Evolutionary conservation across 2,113 vertebrate genomes (phyloP).

Genomic region (Salvator merianae): DNA sequence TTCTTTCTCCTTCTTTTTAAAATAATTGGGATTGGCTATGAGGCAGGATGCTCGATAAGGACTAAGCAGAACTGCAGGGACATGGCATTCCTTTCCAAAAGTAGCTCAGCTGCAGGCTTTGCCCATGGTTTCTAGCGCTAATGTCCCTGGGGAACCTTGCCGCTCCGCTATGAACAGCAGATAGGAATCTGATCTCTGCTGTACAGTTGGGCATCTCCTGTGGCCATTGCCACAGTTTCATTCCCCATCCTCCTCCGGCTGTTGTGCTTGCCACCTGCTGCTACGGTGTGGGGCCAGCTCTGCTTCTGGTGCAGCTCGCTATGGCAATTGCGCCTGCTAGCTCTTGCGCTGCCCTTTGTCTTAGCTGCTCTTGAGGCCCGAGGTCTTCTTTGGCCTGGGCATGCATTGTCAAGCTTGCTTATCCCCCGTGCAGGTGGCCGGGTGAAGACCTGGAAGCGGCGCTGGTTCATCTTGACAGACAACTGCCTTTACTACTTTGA

Average conservation of each 20-base stretch:
- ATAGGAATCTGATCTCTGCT: background rate
- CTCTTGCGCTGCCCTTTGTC: slow-evolving; percentile 32
- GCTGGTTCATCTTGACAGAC: slow-evolving; percentile 98
- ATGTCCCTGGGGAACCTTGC: rapidly evolving
- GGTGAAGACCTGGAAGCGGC: slow-evolving; percentile 97
- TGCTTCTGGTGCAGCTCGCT: slow-evolving; percentile 45
- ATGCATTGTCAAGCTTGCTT: slow-evolving; percentile 11
- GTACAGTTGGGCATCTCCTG: background rate
- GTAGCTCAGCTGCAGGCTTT: background rate
- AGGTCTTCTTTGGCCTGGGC: rapidly evolving
- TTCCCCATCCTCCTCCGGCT: background rate
- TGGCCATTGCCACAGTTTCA: background rate
- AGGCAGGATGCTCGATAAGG: background rate
- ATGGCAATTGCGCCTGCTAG: slow-evolving; percentile 45
- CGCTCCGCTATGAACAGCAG: background rate
- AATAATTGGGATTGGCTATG: background rate
- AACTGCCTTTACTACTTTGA: slow-evolving; percentile 99
- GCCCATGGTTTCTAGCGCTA: background rate
- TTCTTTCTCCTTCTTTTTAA: background rate
- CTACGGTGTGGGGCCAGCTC: slow-evolving; percentile 5
- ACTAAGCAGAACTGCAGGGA: background rate
- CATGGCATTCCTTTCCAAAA: rapidly evolving
- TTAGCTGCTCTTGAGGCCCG: background rate
- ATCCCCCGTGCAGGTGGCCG: slow-evolving; percentile 85
- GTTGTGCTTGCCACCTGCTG: slow-evolving; percentile 24